These are phyloP conservation scores for Paramisgurnus dabryanus DNA, from an alignment of 2,113 vertebrate genomes.

Conservation along the genomic window DNA sequence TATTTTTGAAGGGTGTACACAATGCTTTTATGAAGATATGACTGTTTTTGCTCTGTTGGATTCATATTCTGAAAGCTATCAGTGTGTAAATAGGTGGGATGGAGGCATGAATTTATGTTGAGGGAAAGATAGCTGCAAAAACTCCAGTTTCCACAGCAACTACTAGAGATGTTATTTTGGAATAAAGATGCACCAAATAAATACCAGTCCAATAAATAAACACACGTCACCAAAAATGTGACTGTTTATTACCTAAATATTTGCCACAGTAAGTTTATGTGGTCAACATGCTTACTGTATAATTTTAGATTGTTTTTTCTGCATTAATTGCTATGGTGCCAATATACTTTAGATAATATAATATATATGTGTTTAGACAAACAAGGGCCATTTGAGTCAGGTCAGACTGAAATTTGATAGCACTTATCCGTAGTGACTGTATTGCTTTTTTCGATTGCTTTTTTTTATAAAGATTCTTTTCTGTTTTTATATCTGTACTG, in stretches of 20 bases:
- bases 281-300: too few species aligned
- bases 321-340: too few species aligned
- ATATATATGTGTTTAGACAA: too few species aligned
- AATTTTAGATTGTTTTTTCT: too few species aligned
- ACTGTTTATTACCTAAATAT: background rate
- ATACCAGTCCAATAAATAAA: background rate
- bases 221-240: background rate
- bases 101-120: background rate
- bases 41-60: background rate
- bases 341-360: too few species aligned
- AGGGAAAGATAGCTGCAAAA: too few species aligned
- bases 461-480: too few species aligned
- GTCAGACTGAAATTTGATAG: too few species aligned
- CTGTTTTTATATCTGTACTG: too few species aligned
- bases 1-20: background rate
- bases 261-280: background rate
- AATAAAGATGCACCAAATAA: constrained; percentile 35
- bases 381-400: too few species aligned
- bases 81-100: background rate
- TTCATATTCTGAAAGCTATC: background rate
- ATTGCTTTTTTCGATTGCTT: too few species aligned
- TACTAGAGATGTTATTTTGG: constrained; percentile 44
- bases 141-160: constrained; percentile 69
- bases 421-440: too few species aligned
- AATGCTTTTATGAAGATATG: background rate